Base-by-base conservation (phyloP, 1,140 invertebrate species). In the Solen grandis region DNA sequence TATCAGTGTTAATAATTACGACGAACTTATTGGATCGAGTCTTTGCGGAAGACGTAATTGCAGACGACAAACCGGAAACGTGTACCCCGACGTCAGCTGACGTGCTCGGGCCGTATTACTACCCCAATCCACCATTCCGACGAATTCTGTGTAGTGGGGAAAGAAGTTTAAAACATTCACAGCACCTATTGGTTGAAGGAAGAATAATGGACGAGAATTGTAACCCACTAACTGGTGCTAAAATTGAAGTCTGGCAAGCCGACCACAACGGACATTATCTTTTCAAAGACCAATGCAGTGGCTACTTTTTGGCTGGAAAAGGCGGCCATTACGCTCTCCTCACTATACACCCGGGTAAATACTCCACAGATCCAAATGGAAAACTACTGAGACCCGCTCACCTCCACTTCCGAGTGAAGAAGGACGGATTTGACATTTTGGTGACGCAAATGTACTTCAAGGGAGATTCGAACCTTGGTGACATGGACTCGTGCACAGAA, bases 381-480 rank as follows among this genome's bases (percentile, higher is more conserved):
- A 38, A 27, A 25, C 13, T 72, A 0, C 73, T 62, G 27, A 55
- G 77, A 52, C 77, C 77, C 5, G 77, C 77, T 41, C 77, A 80
- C 54, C 63, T 80, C 31, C 77, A 80, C 35, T 80, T 80, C 25
- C 66, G 77, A 3, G 57, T 80, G 14, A 38, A 25, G 16, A 72
- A 62, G 41, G 29, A 66, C 29, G 77, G 68, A 0, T 72, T 54
- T 25, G 60, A 80, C 3, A 73, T 73, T 54, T 31, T 80, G 33
- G 68, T 80, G 19, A 80, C 77, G 14, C 77, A 80, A 46, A 80
- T 80, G 77, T 80, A 80, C 29, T 80, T 80, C 55, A 14, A 59
- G 10, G 77, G 77, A 16, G 77, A 80, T 72, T 70, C 59, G 50
- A 80, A 54, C 31, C 59, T 80, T 35, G 77, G 77, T 25, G 5